These are phyloP conservation scores for Vanessa cardui DNA, from an alignment of 2,888 invertebrate species.

Conservation along the genomic window DNA sequence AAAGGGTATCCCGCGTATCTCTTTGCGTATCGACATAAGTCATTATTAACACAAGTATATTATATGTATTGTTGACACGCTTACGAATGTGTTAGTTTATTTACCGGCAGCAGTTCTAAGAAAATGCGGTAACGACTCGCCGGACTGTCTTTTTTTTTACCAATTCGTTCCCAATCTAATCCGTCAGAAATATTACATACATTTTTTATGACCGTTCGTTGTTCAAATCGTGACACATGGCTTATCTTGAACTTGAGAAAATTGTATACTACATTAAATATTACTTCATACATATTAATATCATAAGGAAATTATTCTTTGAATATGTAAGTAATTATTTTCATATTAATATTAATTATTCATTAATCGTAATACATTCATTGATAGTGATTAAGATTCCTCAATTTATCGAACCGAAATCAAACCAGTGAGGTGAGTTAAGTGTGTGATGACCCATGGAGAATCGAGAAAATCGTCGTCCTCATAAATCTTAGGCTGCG, in stretches of 20 bases:
- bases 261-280: too few species aligned
- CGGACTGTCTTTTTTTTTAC: slow-evolving; percentile 39
- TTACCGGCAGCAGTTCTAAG: slow-evolving; percentile 61
- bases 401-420: background rate
- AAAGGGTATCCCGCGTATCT: background rate
- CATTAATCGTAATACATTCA: background rate
- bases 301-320: too few species aligned
- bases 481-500: slow-evolving; percentile 60
- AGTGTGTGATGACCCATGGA: slow-evolving; percentile 8
- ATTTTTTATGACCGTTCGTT: too few species aligned
- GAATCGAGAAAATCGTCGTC: slow-evolving; percentile 28
- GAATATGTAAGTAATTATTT: too few species aligned
- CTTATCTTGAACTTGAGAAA: background rate
- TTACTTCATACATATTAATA: too few species aligned
- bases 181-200: background rate
- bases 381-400: background rate
- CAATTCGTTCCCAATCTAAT: slow-evolving; percentile 32
- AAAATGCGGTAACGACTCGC: slow-evolving; percentile 52
- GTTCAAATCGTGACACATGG: background rate
- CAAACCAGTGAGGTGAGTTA: background rate
- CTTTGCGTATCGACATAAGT: slow-evolving; percentile 40
- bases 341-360: background rate
- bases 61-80: slow-evolving; percentile 50
- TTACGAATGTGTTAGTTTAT: slow-evolving; percentile 58
- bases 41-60: slow-evolving; percentile 45